Conservation (phyloP, 2,888 invertebrate species). For the Tinea trinotella region DNA sequence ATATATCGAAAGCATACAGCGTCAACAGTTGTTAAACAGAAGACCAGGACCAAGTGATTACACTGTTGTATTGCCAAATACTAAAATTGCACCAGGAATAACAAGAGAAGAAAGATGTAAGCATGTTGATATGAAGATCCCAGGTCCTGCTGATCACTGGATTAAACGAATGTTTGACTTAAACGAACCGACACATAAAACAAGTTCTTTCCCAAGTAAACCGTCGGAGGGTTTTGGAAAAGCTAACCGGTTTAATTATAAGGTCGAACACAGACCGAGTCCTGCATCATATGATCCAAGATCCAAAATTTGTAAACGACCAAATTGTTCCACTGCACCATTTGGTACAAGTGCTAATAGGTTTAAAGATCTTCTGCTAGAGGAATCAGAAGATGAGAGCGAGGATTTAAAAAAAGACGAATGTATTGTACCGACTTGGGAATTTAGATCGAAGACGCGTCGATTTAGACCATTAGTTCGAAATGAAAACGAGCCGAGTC, state of each 20-base stretch:
- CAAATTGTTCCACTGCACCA: conserved; percentile 36
- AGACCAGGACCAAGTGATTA: conserved; percentile 48
- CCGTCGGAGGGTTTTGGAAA: conserved; percentile 45
- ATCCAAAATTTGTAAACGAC: conserved; percentile 29
- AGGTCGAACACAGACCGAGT: conserved; percentile 39
- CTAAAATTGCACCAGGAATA: conserved; percentile 30
- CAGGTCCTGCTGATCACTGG: conserved; percentile 43
- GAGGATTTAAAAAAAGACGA: conserved; percentile 7
- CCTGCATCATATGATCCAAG: conserved; percentile 40
- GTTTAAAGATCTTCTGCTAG: conserved; percentile 33
- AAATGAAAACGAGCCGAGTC: conserved; percentile 34
- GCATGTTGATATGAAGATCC: no score
- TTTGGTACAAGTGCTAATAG: conserved; percentile 42
- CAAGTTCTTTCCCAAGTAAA: conserved; percentile 38
- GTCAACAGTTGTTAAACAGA: conserved; percentile 36
- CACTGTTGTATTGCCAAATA: conserved; percentile 34
- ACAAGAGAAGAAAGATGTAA: conserved; percentile 37
- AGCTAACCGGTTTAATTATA: conserved; percentile 38
- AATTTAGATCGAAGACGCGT: conserved; percentile 46
- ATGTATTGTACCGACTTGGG: conserved; percentile 39
- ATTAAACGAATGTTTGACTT: conserved; percentile 45
- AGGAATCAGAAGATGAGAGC: conserved; percentile 24
- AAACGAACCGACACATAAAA: conserved; percentile 26
- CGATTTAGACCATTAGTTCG: conserved; percentile 40
- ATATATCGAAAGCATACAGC: conserved; percentile 48